phyloP scores from a whole-genome alignment of 2,888 invertebrate genomes.

The Drosophila histrio region DNA sequence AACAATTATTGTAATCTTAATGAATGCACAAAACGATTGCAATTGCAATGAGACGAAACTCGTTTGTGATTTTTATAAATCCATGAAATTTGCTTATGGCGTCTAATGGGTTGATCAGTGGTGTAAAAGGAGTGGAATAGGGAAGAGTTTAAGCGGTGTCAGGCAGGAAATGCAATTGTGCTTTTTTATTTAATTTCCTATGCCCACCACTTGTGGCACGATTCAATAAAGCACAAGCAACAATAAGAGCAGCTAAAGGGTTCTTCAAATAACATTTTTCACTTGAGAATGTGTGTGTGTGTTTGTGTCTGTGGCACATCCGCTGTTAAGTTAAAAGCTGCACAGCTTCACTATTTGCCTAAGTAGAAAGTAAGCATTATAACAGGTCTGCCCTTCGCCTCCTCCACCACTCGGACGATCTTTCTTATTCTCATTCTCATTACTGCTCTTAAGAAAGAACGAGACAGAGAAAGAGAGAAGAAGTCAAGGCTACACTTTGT shows the following conservation, averaged over 20 bases:
- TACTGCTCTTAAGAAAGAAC: neutral
- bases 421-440: neutral
- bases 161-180: slow-evolving; percentile 59
- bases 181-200: slow-evolving; percentile 65
- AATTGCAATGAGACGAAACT: slow-evolving; percentile 10
- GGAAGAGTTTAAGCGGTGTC: neutral
- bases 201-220: slow-evolving; percentile 21
- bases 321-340: slow-evolving; percentile 29
- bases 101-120: slow-evolving; percentile 21
- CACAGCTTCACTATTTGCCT: slow-evolving; percentile 34
- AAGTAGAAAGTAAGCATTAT: slow-evolving; percentile 48
- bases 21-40: neutral
- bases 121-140: neutral
- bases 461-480: neutral
- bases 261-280: slow-evolving; percentile 20
- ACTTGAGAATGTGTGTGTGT: slow-evolving; percentile 4
- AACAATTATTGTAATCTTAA: neutral
- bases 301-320: slow-evolving; percentile 44
- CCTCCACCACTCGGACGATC: neutral
- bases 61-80: slow-evolving; percentile 13
- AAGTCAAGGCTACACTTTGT: neutral
- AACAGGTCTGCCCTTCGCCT: slow-evolving; percentile 1
- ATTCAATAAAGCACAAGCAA: slow-evolving; percentile 23
- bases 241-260: slow-evolving; percentile 29
- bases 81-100: slow-evolving; percentile 21